Base-by-base conservation (phyloP, 30 jellyfish, hydroid and myxozoan genomes). In the Nemopilema nomurai region DNA sequence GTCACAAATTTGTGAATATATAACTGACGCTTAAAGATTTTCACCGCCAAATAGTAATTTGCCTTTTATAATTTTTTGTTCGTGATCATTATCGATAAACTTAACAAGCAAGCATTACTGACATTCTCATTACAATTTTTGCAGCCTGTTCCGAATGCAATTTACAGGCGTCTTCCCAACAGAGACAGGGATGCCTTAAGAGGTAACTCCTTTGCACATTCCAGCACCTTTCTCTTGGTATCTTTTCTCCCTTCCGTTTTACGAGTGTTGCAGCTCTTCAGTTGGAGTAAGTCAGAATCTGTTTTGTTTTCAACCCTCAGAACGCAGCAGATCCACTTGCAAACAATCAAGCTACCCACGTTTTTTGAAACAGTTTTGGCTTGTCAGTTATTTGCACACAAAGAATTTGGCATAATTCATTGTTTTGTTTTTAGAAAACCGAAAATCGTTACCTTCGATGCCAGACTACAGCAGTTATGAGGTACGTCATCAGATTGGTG, bases 371-470 rank as follows among this genome's bases (percentile, higher is more conserved):
- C n/a, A n/a, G n/a, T n/a, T n/a, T n/a, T n/a, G n/a, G n/a, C n/a
- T n/a, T n/a, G n/a, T n/a, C n/a, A n/a, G n/a, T n/a, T n/a, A n/a
- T n/a, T n/a, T n/a, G n/a, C n/a, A n/a, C n/a, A n/a, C n/a, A n/a
- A n/a, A n/a, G n/a, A n/a, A n/a, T n/a, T n/a, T n/a, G n/a, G n/a
- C n/a, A n/a, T n/a, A n/a, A 41, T 41, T 41, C 13, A 6, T 18
- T 33, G 18, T 20, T 50, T 31, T 68, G 20, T n/a, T 32, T 83
- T 4, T 72, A 84, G 93, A 84, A 51, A 72, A 84, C 69, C 71
- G 93, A 84, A 84, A 84, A 74, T 84, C 93, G 26, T 26, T 84
- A 68, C 93, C 93, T 23, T 49, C 87, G 27, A 84, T 84, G 93
- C 70, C 82, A 64, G 84, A 74, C 49, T 49, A 77, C 29, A 28